Conservation (phyloP, 2,113 vertebrate species). For the Oreotrochilus melanogaster region DNA sequence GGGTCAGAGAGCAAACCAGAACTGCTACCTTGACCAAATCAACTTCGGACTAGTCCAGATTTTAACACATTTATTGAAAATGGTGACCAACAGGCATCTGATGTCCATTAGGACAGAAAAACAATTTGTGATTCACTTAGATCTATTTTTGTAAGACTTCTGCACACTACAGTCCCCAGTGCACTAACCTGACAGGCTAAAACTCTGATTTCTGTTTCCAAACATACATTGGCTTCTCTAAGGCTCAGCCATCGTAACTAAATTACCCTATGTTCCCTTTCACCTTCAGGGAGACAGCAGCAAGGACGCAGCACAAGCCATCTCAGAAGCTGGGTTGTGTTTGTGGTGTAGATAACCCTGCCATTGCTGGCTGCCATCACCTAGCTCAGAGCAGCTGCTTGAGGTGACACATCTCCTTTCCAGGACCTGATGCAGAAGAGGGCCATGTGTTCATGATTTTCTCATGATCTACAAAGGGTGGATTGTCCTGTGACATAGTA, state of each 20-base stretch:
- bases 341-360: neutral
- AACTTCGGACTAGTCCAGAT: neutral
- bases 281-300: neutral
- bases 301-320: neutral
- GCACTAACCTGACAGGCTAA: neutral
- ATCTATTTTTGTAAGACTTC: neutral
- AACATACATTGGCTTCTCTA: neutral
- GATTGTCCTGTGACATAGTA: neutral
- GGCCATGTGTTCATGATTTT: accelerated
- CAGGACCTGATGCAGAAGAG: neutral
- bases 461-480: neutral
- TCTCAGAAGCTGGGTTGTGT: neutral
- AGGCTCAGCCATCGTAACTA: neutral
- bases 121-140: neutral
- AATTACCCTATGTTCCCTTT: neutral
- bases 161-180: neutral
- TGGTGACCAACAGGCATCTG: neutral
- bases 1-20: neutral
- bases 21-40: neutral
- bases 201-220: neutral
- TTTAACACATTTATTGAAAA: neutral
- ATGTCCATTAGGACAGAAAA: neutral
- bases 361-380: neutral
- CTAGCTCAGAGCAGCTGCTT: neutral
- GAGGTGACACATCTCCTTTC: accelerated